phyloP scores from a whole-genome alignment of 2,888 invertebrate species.

The Abscondita cerata region DNA sequence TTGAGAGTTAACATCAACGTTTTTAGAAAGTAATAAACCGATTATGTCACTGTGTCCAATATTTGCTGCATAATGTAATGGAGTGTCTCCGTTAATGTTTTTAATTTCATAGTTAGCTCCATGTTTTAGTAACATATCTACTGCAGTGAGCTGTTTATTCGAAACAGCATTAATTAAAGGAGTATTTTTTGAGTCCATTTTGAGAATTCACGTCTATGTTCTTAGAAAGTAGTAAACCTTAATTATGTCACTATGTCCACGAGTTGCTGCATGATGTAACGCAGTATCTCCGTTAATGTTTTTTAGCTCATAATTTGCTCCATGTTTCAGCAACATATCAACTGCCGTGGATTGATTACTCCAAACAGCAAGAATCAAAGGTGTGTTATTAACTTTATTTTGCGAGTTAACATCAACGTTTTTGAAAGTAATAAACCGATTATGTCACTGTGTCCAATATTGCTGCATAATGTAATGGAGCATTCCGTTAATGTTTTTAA shows the following conservation, averaged over 20 bases:
- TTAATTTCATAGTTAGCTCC: neutral
- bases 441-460: neutral
- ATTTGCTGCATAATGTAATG: neutral
- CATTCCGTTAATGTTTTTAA: too few relatives aligned
- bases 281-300: neutral
- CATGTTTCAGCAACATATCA: neutral
- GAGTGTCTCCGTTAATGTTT: neutral
- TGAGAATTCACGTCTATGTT: neutral
- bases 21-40: neutral
- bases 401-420: neutral
- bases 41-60: neutral
- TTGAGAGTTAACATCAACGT: neutral
- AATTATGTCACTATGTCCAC: neutral
- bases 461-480: neutral
- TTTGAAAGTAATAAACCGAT: neutral
- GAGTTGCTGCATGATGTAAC: neutral
- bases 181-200: neutral
- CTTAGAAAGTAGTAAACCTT: neutral
- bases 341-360: neutral
- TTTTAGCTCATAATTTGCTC: neutral
- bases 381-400: slow-evolving; percentile 1
- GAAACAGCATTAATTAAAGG: neutral
- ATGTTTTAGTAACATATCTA: neutral
- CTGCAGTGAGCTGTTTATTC: neutral
- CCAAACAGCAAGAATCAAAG: neutral